These are phyloP conservation scores for Ctenosaura bakeri DNA, from an alignment of 2,797 vertebrate genomes.

Conservation along the genomic window DNA sequence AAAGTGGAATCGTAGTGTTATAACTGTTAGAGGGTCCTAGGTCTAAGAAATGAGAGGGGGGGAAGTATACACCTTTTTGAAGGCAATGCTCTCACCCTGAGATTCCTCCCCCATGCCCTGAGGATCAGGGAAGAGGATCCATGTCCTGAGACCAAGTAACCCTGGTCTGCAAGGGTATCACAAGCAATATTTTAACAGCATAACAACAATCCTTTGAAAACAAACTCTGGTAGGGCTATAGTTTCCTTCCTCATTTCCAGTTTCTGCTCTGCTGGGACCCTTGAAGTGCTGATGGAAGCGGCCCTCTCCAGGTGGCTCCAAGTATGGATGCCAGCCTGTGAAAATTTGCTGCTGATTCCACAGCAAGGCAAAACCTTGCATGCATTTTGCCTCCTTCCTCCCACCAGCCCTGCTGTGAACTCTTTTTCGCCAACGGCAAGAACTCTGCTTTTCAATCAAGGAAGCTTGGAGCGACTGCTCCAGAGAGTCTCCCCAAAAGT, in stretches of 20 bases:
- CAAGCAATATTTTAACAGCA: not conserved
- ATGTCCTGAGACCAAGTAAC: too few relatives aligned
- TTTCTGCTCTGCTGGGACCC: not conserved
- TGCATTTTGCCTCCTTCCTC: not conserved
- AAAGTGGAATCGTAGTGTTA: too few relatives aligned
- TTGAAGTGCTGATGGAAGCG: not conserved
- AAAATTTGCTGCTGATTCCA: not conserved
- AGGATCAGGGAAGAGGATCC: too few relatives aligned
- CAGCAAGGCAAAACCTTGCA: not conserved
- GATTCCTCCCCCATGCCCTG: too few relatives aligned
- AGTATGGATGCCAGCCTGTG: not conserved
- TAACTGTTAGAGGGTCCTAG: too few relatives aligned
- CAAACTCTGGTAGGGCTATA: not conserved
- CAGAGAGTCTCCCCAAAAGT: not conserved
- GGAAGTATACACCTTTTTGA: too few relatives aligned
- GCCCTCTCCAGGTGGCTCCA: not conserved
- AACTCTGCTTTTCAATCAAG: not conserved
- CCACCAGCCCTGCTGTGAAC: not conserved
- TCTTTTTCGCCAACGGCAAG: not conserved
- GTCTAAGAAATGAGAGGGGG: too few relatives aligned
- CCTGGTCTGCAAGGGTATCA: too few relatives aligned
- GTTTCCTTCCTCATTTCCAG: constrained; percentile 35
- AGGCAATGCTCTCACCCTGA: not conserved
- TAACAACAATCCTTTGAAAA: constrained; percentile 32
- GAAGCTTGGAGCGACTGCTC: constrained; percentile 7